Conservation (phyloP, 2,797 vertebrate genomes). For the Benthosema pterotum region DNA sequence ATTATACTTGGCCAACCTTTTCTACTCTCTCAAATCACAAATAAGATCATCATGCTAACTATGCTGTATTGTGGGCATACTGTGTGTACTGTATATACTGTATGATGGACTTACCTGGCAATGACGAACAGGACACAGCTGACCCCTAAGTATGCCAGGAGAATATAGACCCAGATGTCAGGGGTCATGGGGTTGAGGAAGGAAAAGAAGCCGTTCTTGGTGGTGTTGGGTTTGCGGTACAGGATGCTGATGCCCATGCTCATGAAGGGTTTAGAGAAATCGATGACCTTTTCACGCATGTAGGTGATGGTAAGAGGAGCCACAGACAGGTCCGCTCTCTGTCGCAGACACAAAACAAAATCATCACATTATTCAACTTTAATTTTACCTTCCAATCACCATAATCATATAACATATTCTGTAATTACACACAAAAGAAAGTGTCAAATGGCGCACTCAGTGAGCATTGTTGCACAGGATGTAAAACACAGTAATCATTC, state of each 20-base stretch:
- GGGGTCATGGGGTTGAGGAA: conserved; percentile 98
- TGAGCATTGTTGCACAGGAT: conserved; percentile 5
- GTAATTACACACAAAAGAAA: background rate
- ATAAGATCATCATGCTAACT: no score
- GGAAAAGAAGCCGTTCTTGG: conserved; percentile 97
- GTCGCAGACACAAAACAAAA: conserved; percentile 27
- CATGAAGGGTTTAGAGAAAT: conserved; percentile 99
- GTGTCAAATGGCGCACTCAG: background rate
- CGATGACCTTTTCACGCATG: conserved; percentile 92
- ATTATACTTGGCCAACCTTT: no score
- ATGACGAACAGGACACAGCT: conserved; percentile 99
- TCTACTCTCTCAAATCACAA: no score
- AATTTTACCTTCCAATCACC: background rate
- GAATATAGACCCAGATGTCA: conserved; percentile 99
- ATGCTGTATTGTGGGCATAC: no score
- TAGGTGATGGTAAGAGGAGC: conserved; percentile 98
- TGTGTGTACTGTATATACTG: background rate
- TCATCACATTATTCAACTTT: no score
- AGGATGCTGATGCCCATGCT: conserved; percentile 96
- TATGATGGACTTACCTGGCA: conserved; percentile 86
- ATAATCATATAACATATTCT: background rate
- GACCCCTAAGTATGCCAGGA: conserved; percentile 95
- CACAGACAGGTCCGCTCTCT: conserved; percentile 97
- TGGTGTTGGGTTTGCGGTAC: conserved; percentile 93
- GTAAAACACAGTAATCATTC: conserved; percentile 10